Base-by-base conservation (phyloP, 2,113 vertebrate genomes). In the Saguinus imperator region DNA sequence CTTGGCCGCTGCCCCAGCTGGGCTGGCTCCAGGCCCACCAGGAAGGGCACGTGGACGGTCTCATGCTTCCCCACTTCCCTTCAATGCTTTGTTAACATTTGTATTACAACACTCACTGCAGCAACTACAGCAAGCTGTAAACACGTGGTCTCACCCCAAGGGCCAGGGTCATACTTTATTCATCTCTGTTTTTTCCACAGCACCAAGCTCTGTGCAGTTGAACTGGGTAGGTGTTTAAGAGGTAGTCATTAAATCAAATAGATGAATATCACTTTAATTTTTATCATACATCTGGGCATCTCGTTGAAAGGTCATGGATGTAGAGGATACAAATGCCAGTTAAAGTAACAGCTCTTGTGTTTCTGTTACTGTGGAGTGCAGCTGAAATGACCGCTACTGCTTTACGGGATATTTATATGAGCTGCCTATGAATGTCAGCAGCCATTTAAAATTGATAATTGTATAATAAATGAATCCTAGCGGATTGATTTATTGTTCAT, bases 381-480 rank as follows among this genome's bases (percentile, higher is more conserved):
- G 23, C 76, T 93, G 95, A 94, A 87, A 97, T 72, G 91, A 88
- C 8, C 29, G 1, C 52, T 88, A n/a, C 79, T 82, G 88, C 35
- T 72, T 97, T 90, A 77, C 43, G 48, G 29, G 11, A 20, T 35
- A 40, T 18, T 80, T 83, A 37, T 8, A 21, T 4, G n/a, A 64
- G 55, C 21, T 55, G 64, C 20, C 35, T 27, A 76, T 0, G 2
- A 37, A 77, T 16, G 11, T 76, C 11, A 50, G 45, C n/a, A 32
- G 64, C 64, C 64, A 35, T 82, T 57, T 79, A 80, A 61, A 89
- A 91, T 72, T 43, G 77, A 27, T 32, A 45, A 50, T 57, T 91
- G 10, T 29, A 61, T 0, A 18, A n/a, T 20, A 70, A 75, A 77
- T 32, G 48, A 88, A 43, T 80, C 50, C 66, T 17, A 84, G 52